These are phyloP conservation scores for Pedicia rivosa DNA, from an alignment of 2,888 invertebrate species.

Conservation along the genomic window DNA sequence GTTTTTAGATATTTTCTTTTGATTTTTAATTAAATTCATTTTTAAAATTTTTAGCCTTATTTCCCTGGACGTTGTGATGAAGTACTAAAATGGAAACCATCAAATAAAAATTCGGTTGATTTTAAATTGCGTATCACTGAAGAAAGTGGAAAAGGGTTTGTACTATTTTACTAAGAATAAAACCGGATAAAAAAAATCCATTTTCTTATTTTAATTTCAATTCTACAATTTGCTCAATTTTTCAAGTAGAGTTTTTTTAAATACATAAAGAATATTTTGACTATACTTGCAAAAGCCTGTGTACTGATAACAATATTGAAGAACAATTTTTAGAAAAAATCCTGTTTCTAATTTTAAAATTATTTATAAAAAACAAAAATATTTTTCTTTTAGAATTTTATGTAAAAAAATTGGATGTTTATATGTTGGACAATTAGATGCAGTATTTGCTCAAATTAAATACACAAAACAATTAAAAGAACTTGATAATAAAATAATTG, in stretches of 20 bases:
- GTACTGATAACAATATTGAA: too few relatives aligned
- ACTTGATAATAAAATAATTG: constrained; percentile 85
- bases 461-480: constrained; percentile 62
- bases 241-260: too few relatives aligned
- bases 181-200: too few relatives aligned
- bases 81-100: constrained; percentile 96
- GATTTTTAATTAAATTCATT: constrained; percentile 1
- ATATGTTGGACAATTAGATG: constrained; percentile 56
- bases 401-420: constrained; percentile 53
- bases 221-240: too few relatives aligned
- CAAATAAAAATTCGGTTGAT: constrained; percentile 87
- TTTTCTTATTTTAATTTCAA: constrained; percentile 1
- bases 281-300: too few relatives aligned
- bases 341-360: too few relatives aligned
- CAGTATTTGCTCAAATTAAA: constrained; percentile 57
- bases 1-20: not conserved
- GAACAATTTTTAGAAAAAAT: too few relatives aligned
- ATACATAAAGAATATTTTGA: too few relatives aligned
- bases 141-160: constrained; percentile 57
- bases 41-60: constrained; percentile 49
- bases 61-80: constrained; percentile 62
- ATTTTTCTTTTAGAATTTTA: constrained; percentile 39
- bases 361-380: too few relatives aligned
- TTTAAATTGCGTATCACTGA: constrained; percentile 72
- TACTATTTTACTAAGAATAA: constrained; percentile 10